Conservation (phyloP, 2,113 vertebrate species). For the Orientallactaga bullata region DNA sequence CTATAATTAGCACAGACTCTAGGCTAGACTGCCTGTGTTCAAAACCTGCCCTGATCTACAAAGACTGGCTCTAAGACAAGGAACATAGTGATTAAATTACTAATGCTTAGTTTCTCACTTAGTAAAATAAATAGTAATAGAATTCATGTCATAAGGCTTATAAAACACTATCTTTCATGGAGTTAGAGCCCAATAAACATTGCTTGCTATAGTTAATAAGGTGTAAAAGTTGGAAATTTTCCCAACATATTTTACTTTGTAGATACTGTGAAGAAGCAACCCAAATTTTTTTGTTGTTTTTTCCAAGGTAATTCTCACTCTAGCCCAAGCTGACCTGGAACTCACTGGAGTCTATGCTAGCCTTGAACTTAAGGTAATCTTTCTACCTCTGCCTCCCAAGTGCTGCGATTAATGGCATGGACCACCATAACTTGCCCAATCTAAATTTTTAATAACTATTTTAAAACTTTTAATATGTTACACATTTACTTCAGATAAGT, state of each 20-base stretch:
- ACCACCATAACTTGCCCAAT: no score
- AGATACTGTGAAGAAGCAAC: neutral
- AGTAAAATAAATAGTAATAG: neutral
- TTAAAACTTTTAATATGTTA: conserved; percentile 67
- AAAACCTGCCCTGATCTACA: neutral
- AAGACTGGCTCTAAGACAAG: neutral
- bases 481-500: neutral
- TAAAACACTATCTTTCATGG: neutral
- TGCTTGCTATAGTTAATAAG: neutral
- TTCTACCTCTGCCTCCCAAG: no score
- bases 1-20: neutral
- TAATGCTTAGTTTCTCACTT: neutral
- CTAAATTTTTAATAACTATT: neutral
- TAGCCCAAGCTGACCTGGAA: no score
- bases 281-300: no score
- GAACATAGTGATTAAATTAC: neutral
- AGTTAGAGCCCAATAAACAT: neutral
- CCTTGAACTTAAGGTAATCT: no score
- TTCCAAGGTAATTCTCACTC: no score
- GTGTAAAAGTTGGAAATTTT: neutral
- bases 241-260: neutral
- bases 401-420: no score
- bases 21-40: neutral
- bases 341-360: no score
- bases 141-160: neutral